These are phyloP conservation scores for Parus major DNA, from an alignment of 2,113 vertebrate species.

Conservation along the genomic window DNA sequence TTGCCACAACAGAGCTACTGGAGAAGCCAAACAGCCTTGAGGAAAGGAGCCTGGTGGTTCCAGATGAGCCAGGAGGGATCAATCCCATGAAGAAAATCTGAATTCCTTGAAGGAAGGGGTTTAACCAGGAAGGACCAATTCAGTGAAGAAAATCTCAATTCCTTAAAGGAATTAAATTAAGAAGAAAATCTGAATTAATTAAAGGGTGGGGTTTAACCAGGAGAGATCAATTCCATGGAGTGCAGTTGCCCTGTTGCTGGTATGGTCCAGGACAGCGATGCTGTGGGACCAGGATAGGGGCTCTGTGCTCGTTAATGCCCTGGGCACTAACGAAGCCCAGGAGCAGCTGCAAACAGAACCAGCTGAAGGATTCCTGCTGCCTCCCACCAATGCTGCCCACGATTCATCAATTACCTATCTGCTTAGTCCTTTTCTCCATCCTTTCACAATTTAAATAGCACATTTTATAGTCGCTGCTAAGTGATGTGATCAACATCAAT, in stretches of 20 bases:
- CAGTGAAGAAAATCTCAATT: background rate
- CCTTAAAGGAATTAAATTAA: background rate
- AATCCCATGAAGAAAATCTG: background rate
- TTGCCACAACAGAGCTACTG: background rate
- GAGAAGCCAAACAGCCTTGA: background rate
- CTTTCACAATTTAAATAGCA: constrained; percentile 72
- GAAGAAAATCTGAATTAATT: background rate
- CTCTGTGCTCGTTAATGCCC: background rate
- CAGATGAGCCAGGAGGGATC: background rate
- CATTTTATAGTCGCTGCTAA: constrained; percentile 73
- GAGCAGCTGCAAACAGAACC: constrained; percentile 22
- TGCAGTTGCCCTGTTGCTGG: background rate
- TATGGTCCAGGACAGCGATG: background rate
- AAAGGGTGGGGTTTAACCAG: constrained; percentile 4
- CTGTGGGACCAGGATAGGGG: background rate
- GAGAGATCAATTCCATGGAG: constrained; percentile 19
- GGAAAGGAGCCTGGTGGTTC: background rate
- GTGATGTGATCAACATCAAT: constrained; percentile 78
- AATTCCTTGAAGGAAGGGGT: background rate
- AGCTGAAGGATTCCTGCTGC: constrained; percentile 32
- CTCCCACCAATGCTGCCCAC: background rate
- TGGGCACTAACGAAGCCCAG: background rate
- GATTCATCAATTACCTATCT: constrained; percentile 68
- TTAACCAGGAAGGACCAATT: background rate
- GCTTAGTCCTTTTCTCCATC: constrained; percentile 63